Conservation (phyloP, 2,888 invertebrate genomes). For the Argyresthia goedartella region DNA sequence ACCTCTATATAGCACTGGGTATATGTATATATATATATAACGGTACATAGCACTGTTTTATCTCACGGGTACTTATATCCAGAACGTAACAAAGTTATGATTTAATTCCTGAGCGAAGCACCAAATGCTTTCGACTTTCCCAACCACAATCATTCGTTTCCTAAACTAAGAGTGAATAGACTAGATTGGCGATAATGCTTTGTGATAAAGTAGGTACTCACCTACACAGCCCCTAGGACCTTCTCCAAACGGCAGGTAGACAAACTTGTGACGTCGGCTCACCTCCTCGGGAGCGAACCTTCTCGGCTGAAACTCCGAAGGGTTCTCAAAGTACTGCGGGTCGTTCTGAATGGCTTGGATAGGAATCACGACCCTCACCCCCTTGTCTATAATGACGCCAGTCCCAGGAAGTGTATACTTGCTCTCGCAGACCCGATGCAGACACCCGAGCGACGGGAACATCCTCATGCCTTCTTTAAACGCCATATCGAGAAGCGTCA, state of each 20-base stretch:
- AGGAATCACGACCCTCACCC: constrained; percentile 11
- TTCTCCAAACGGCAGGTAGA: constrained; percentile 13
- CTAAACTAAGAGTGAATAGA: too few species aligned
- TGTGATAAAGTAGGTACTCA: constrained; percentile 2
- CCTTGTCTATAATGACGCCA: constrained; percentile 10
- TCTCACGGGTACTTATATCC: too few species aligned
- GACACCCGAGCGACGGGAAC: constrained; percentile 14
- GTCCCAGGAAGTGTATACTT: constrained; percentile 12
- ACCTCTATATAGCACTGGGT: too few species aligned
- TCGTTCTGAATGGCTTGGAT: constrained; percentile 13
- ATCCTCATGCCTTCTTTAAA: constrained; percentile 18
- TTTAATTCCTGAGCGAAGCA: too few species aligned
- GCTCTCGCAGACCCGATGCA: constrained; percentile 12
- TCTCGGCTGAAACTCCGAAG: constrained; percentile 10
- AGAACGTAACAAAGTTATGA: too few species aligned
- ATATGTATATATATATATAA: too few species aligned
- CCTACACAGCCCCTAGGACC: constrained; percentile 13
- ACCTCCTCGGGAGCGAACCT: constrained; percentile 16
- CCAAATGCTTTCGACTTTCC: too few species aligned
- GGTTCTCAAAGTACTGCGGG: constrained; percentile 12
- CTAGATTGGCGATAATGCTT: too few species aligned
- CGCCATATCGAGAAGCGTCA: constrained; percentile 13
- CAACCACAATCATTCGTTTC: background rate
- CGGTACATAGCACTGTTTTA: too few species aligned
- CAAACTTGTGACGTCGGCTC: constrained; percentile 15